Percentiles rank a stretch among this genome's conserved stretches.
phyloP scores from a whole-genome alignment of 2,113 vertebrate genomes.

The Oncorhynchus masou region DNA sequence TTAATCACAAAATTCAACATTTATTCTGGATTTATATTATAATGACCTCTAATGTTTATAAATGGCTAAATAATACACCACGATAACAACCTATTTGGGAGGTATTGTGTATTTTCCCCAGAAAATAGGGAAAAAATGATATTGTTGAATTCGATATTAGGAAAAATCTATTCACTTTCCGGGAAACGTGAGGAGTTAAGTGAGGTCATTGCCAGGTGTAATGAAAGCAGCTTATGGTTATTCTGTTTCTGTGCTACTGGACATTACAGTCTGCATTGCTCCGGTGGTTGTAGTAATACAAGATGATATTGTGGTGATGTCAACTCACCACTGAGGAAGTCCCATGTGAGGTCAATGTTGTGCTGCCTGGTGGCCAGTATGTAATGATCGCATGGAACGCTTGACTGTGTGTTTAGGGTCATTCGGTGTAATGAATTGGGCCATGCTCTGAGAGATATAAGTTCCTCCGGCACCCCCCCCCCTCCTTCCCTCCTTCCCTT shows the following conservation, averaged over 20 bases:
- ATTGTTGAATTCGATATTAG: neutral
- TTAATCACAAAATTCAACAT: no score
- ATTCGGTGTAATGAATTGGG: neutral
- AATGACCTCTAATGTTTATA: no score
- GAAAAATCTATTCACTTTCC: neutral
- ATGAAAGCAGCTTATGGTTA: neutral
- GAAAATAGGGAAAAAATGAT: neutral
- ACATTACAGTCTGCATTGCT: neutral
- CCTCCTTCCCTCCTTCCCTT: neutral
- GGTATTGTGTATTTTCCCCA: no score
- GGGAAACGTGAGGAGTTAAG: neutral
- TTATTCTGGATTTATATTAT: no score
- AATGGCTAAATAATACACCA: no score
- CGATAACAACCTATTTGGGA: no score
- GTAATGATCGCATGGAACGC: constrained; percentile 4
- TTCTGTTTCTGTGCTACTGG: neutral
- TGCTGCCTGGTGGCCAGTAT: neutral
- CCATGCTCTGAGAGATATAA: neutral
- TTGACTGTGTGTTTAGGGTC: constrained; percentile 9
- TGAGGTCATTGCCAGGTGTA: constrained; percentile 1
- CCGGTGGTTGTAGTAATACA: neutral
- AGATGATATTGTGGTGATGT: neutral
- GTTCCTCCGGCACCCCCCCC: neutral
- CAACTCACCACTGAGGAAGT: neutral
- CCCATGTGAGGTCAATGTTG: constrained; percentile 7